Percentiles rank a stretch among this genome's conserved stretches.
Conservation (phyloP, 2,113 vertebrate genomes). For the Scophthalmus maximus region DNA sequence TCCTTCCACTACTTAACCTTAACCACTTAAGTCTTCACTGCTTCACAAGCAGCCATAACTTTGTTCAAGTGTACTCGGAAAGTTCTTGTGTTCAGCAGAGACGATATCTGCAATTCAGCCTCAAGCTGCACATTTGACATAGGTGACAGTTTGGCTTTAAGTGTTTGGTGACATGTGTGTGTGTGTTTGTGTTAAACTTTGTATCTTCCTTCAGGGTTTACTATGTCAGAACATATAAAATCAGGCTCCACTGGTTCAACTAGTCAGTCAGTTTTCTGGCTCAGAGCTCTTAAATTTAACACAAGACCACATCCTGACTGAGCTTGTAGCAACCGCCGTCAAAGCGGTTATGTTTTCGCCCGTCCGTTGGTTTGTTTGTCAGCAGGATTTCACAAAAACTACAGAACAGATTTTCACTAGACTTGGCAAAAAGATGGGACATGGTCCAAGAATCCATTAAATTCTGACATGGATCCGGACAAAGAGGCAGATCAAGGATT, state of each 20-base stretch:
- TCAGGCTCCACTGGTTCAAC: constrained; percentile 40
- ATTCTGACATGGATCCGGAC: no score
- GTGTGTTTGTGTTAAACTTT: not conserved
- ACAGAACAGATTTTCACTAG: no score
- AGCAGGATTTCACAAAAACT: no score
- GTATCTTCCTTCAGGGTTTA: constrained; percentile 23
- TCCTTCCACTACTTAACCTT: constrained; percentile 65
- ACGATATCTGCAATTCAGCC: constrained; percentile 21
- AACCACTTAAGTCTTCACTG: constrained; percentile 28
- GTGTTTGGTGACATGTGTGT: constrained; percentile 10
- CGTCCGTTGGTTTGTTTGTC: no score
- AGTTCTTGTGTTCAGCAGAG: constrained; percentile 37
- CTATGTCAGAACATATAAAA: constrained; percentile 49
- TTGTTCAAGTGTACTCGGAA: constrained; percentile 11
- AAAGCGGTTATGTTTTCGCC: no score
- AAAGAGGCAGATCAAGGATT: no score
- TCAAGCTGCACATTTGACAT: constrained; percentile 39
- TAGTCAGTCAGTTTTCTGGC: constrained; percentile 44
- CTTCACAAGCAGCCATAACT: constrained; percentile 21
- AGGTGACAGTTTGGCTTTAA: constrained; percentile 35
- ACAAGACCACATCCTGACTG: constrained; percentile 61
- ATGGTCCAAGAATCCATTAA: no score
- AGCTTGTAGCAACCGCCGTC: no score
- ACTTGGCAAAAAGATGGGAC: no score
- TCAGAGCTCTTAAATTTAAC: constrained; percentile 51